Conservation (phyloP, 2,888 invertebrate genomes). For the Anoplius nigerrimus region DNA sequence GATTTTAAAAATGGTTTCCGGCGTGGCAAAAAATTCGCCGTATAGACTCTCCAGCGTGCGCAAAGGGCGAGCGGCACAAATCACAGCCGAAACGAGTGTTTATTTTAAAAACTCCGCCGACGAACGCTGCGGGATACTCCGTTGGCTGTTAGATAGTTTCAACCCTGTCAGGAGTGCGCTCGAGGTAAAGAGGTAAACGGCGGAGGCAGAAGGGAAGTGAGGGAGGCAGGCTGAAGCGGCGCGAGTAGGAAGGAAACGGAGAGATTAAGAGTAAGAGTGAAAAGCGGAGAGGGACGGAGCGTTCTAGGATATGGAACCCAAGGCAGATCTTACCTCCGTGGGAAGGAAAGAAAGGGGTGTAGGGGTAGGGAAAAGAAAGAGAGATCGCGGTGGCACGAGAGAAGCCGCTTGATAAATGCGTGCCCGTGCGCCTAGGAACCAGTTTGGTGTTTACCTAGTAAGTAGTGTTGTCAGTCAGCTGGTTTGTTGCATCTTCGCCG, state of each 20-base stretch:
- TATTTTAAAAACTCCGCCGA: slow-evolving; percentile 33
- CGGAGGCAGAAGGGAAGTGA: too few relatives aligned
- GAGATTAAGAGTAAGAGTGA: slow-evolving; percentile 38
- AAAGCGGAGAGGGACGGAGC: slow-evolving; percentile 15
- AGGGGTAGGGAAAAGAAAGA: slow-evolving; percentile 41
- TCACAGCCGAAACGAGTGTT: slow-evolving; percentile 26
- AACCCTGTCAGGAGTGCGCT: slow-evolving; percentile 31
- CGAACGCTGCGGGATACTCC: slow-evolving; percentile 11
- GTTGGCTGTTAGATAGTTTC: slow-evolving; percentile 33
- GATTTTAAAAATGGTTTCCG: too few relatives aligned
- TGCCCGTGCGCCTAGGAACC: slow-evolving; percentile 60
- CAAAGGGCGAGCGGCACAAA: slow-evolving; percentile 25
- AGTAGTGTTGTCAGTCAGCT: slow-evolving; percentile 67
- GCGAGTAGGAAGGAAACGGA: slow-evolving; percentile 25
- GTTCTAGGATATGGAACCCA: slow-evolving; percentile 5
- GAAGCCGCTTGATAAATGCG: slow-evolving; percentile 58
- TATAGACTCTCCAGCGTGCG: neutral
- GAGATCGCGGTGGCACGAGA: slow-evolving; percentile 33
- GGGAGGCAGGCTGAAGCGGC: neutral
- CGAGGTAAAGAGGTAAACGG: slow-evolving; percentile 16
- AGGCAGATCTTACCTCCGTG: neutral
- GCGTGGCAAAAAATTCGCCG: neutral
- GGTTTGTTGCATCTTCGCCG: slow-evolving; percentile 57
- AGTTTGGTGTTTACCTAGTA: slow-evolving; percentile 66
- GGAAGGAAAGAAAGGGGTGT: slow-evolving; percentile 22